Percentiles rank a stretch among this genome's conserved stretches.
These are phyloP conservation scores for Drosophila lini DNA, from an alignment of 1,140 invertebrate species.

Conservation along the genomic window DNA sequence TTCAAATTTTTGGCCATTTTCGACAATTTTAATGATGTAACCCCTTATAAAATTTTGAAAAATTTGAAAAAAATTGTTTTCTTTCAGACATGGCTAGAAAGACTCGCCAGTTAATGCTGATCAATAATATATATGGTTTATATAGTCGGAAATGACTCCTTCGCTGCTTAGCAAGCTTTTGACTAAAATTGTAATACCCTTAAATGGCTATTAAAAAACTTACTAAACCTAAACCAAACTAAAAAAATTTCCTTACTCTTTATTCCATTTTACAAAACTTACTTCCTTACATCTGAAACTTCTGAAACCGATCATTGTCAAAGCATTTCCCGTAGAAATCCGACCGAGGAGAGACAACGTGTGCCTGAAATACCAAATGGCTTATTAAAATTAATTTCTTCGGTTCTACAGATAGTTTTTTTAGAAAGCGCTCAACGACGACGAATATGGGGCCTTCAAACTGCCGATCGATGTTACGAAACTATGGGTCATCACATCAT, in stretches of 20 bases:
- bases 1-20: background rate
- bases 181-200: background rate
- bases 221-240: background rate
- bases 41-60: background rate
- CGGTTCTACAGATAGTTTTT: slow-evolving; percentile 28
- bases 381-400: slow-evolving; percentile 70
- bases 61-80: background rate
- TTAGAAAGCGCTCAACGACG: slow-evolving; percentile 56
- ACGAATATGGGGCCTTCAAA: slow-evolving; percentile 41
- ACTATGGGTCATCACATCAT: slow-evolving; percentile 50
- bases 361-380: slow-evolving; percentile 67
- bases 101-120: background rate
- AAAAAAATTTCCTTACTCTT: background rate
- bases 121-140: background rate
- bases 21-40: background rate
- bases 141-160: background rate
- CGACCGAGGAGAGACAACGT: slow-evolving; percentile 9
- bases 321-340: slow-evolving; percentile 50
- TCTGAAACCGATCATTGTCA: slow-evolving; percentile 17
- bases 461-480: slow-evolving; percentile 62
- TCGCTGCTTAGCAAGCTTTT: background rate
- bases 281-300: slow-evolving; percentile 23
- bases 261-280: background rate
- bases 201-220: too few relatives aligned
- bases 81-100: background rate